Percentiles rank a stretch among this genome's conserved stretches.
Evolutionary conservation across 2,113 vertebrate genomes (phyloP).

Genomic region (Xenotilapia longispinis): DNA sequence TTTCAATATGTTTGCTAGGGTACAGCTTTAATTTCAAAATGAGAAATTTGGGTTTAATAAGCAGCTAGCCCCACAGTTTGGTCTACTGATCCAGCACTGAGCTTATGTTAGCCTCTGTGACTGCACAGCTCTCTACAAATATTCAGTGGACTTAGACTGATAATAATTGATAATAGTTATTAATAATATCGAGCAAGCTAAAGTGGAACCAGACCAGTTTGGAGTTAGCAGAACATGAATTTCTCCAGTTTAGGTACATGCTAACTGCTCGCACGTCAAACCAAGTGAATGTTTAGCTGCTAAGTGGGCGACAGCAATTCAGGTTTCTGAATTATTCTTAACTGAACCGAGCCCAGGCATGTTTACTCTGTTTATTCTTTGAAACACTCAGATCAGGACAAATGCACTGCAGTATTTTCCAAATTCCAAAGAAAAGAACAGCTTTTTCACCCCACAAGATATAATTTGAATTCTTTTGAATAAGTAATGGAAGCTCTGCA

Average conservation of each 20-base stretch:
- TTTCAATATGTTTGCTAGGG: neutral
- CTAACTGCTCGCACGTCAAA: neutral
- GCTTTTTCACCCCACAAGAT: neutral
- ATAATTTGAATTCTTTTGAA: neutral
- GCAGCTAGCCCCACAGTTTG: neutral
- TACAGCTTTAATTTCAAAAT: neutral
- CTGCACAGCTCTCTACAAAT: neutral
- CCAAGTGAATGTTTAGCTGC: neutral
- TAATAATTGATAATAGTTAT: neutral
- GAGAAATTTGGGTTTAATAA: neutral
- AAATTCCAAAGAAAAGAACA: neutral
- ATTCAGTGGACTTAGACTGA: neutral
- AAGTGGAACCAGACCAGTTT: neutral
- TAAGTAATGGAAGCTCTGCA: neutral
- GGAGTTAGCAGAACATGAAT: neutral
- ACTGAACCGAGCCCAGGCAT: fast-evolving
- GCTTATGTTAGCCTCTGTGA: neutral
- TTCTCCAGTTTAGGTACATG: neutral
- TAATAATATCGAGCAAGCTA: neutral
- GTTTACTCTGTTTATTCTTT: neutral
- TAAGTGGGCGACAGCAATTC: neutral
- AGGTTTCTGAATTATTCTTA: neutral
- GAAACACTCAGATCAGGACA: neutral
- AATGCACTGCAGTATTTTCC: neutral
- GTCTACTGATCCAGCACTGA: neutral